Conservation (phyloP, 2,797 vertebrate species). For the Neostethus bicornis region DNA sequence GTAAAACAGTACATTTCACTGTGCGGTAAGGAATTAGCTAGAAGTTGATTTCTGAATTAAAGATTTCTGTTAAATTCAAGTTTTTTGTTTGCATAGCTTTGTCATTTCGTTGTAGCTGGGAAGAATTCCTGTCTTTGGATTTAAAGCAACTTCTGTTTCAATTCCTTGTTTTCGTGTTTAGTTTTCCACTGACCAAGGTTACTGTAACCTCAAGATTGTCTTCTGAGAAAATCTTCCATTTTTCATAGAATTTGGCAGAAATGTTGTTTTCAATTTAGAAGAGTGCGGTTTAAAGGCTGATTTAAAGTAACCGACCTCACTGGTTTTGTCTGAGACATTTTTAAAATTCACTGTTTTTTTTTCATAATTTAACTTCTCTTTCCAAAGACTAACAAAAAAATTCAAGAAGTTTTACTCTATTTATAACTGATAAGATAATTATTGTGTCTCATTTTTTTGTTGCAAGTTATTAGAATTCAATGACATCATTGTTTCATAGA, state of each 20-base stretch:
- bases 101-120: not conserved
- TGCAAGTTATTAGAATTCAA: too few species aligned
- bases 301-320: too few species aligned
- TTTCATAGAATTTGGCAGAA: not conserved
- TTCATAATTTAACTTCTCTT: too few species aligned
- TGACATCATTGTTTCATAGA: not conserved
- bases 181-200: not conserved
- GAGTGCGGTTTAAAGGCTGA: not conserved
- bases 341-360: not conserved
- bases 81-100: not conserved
- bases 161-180: not conserved
- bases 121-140: not conserved
- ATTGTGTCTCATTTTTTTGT: too few species aligned
- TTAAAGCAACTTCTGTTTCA: not conserved
- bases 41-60: too few species aligned
- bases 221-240: not conserved
- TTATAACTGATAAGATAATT: too few species aligned
- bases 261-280: too few species aligned
- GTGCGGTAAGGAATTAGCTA: constrained; percentile 4
- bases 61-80: too few species aligned
- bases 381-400: too few species aligned
- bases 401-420: too few species aligned
- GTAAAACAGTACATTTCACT: constrained; percentile 5
- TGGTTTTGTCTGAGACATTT: not conserved
- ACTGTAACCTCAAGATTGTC: not conserved